Percentiles rank a stretch among this genome's conserved stretches.
Conservation (phyloP, 2,888 invertebrate species). For the Dascillus cervinus region DNA sequence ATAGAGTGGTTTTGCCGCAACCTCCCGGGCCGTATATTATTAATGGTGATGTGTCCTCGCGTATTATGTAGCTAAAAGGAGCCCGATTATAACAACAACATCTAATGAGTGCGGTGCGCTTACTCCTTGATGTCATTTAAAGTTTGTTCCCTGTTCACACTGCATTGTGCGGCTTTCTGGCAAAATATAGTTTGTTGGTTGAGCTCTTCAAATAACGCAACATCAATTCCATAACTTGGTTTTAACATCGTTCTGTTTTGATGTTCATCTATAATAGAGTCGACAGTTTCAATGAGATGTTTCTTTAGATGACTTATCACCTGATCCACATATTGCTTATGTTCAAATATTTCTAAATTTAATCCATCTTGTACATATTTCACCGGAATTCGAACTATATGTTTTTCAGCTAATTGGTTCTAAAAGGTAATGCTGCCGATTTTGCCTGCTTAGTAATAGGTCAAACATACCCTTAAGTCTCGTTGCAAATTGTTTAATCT, state of each 20-base stretch:
- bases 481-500: conserved; percentile 62
- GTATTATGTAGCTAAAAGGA: conserved; percentile 54
- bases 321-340: conserved; percentile 55
- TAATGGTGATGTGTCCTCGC: conserved; percentile 55
- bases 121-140: conserved; percentile 61
- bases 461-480: conserved; percentile 55
- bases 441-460: neutral
- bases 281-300: conserved; percentile 60
- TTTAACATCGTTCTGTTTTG: conserved; percentile 50
- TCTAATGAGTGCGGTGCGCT: conserved; percentile 34
- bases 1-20: conserved; percentile 74
- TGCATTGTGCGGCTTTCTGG: conserved; percentile 61
- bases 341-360: conserved; percentile 48
- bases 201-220: conserved; percentile 58
- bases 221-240: conserved; percentile 56
- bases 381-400: conserved; percentile 56
- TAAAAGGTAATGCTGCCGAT: conserved; percentile 31
- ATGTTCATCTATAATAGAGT: conserved; percentile 61
- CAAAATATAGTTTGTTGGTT: conserved; percentile 66
- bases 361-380: conserved; percentile 47
- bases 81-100: no score
- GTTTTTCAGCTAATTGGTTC: conserved; percentile 66
- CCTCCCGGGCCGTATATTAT: conserved; percentile 73
- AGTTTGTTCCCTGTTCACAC: conserved; percentile 60
- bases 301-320: conserved; percentile 58